These are phyloP conservation scores for Cheilosia impressa DNA, from an alignment of 2,888 invertebrate species.

Conservation along the genomic window DNA sequence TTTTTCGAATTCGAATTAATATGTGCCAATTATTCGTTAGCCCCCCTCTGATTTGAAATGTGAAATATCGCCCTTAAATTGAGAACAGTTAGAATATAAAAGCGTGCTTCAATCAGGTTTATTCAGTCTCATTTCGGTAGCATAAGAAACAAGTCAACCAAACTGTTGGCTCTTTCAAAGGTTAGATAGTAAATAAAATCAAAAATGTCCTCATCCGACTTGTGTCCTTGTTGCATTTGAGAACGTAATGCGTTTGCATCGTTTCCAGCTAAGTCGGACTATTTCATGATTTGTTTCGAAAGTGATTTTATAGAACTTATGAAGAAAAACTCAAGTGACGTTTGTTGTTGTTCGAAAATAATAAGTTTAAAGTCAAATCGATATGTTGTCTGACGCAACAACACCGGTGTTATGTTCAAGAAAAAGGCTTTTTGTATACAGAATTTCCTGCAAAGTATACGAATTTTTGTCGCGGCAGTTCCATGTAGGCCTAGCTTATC, in stretches of 20 bases:
- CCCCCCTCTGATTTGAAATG: not conserved
- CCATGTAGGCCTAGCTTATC: too few relatives aligned
- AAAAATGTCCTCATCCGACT: not conserved
- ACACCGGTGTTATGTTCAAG: too few relatives aligned
- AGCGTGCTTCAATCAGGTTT: not conserved
- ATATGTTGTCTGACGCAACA: too few relatives aligned
- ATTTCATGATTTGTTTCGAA: too few relatives aligned
- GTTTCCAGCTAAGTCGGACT: too few relatives aligned
- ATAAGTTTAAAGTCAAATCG: too few relatives aligned
- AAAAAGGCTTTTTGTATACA: too few relatives aligned
- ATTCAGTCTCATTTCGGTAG: slow-evolving; percentile 7
- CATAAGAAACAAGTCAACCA: not conserved
- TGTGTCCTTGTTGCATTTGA: not conserved
- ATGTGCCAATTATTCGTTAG: not conserved
- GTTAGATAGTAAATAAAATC: not conserved
- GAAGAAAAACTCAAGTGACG: too few relatives aligned
- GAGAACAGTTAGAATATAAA: not conserved
- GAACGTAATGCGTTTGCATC: not conserved
- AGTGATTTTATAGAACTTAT: too few relatives aligned
- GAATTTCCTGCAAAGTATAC: too few relatives aligned
- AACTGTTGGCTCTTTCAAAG: not conserved
- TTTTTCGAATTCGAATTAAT: not conserved
- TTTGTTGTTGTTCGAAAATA: too few relatives aligned
- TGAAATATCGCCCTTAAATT: not conserved
- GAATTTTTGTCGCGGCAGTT: too few relatives aligned